Base-by-base conservation (phyloP, 2,113 vertebrate species). In the Neodontobutis hainanensis region DNA sequence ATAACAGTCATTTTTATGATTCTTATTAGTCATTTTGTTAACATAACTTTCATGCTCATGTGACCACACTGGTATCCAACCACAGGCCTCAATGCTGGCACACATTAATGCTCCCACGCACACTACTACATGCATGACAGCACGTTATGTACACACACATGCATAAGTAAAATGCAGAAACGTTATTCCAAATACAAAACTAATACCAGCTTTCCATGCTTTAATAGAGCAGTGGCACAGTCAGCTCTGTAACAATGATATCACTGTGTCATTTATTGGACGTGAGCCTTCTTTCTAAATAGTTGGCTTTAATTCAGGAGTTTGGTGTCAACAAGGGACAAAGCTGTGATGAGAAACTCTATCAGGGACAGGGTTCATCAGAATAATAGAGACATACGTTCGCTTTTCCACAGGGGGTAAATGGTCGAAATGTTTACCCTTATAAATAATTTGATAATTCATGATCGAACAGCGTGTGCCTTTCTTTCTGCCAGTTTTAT, bases 281-380 rank as follows among this genome's bases (percentile, higher is more conserved):
- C 68, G 70, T 68, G 71, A 85, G 56, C 59, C 35, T 71, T 60
- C 80, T 59, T 60, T 73, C 65, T 79, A 81, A 84, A 80, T 75
- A 64, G 65, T 65, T 3, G 32, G 43, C 73, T 80, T 87, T 85
- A 75, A 81, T 87, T 84, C 77, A 62, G 64, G 55, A 73, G 27
- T 91, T 88, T 48, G 76, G 61, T 91, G 75, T 83, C 91, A 89
- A 68, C 72, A 3, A 36, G 76, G 78, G 75, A 86, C 82, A 88
- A 90, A 89, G 87, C 81, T 76, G 80, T 64, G 75, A 84, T 80
- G 83, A 79, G 89, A 89, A 91, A 92, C 78, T 73, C 70, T 87
- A 91, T 88, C 89, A 65, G 90, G 86, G 84, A 48, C 80, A 64
- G 68, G 70, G 84, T 85, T 92, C 90, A 91, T 87, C 86, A 78